Percentiles rank a stretch among this genome's conserved stretches.
phyloP scores from a whole-genome alignment of 1,140 invertebrate species.

The Elysia chlorotica region DNA sequence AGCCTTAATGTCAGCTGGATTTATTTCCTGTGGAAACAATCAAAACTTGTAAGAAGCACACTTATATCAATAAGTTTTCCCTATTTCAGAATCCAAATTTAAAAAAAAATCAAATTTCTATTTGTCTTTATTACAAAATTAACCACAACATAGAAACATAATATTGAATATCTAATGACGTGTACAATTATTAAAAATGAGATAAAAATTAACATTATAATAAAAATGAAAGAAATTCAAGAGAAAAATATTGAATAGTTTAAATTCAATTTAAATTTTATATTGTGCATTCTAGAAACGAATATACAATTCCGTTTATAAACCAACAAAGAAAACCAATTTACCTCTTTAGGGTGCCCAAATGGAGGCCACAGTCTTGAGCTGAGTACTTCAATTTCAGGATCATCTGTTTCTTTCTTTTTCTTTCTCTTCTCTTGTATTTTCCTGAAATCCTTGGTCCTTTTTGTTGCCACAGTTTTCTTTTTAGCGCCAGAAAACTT shows the following conservation, averaged over 20 bases:
- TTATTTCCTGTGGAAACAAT: constrained; percentile 46
- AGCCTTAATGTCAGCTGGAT: constrained; percentile 69
- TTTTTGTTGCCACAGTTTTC: neutral
- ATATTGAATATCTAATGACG: neutral
- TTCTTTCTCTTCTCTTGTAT: constrained; percentile 19
- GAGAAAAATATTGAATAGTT: neutral
- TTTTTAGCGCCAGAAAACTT: neutral
- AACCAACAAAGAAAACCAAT: neutral
- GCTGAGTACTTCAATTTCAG: constrained; percentile 13
- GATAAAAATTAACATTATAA: neutral
- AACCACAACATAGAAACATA: neutral
- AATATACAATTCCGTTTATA: neutral
- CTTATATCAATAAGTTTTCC: neutral
- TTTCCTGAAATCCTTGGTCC: constrained; percentile 9
- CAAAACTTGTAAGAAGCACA: neutral
- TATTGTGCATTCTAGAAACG: neutral
- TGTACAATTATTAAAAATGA: neutral
- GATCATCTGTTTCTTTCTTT: constrained; percentile 11
- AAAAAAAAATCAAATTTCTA: neutral
- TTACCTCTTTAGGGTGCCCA: constrained; percentile 15
- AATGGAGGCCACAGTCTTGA: constrained; percentile 10
- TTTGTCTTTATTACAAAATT: neutral
- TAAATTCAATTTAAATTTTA: neutral
- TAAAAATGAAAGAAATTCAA: neutral
- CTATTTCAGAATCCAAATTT: neutral